These are phyloP conservation scores for Thalpophila matura DNA, from an alignment of 2,888 invertebrate species.

Conservation along the genomic window DNA sequence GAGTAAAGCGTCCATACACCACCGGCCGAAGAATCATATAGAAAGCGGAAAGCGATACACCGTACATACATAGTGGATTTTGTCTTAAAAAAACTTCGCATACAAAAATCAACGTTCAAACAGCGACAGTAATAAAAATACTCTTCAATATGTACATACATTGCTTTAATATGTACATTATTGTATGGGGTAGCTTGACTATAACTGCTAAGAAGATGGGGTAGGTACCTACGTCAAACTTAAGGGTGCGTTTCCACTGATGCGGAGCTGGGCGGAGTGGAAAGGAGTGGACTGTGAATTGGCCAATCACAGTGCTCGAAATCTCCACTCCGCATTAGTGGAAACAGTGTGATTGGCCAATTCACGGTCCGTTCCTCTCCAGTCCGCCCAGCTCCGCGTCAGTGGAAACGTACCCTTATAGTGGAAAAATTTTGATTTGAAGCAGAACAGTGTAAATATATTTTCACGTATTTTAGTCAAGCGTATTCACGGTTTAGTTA, in stretches of 20 bases:
- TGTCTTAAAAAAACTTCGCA: conserved; percentile 51
- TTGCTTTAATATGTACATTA: conserved; percentile 76
- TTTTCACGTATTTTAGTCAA: conserved; percentile 16
- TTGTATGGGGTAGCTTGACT: conserved; percentile 63
- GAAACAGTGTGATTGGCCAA: too few species aligned
- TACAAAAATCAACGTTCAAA: conserved; percentile 69
- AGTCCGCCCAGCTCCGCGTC: too few species aligned
- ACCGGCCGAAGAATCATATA: conserved; percentile 50
- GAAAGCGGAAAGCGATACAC: conserved; percentile 61
- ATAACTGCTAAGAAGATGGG: conserved; percentile 38
- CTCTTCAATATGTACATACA: conserved; percentile 78
- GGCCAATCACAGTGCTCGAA: too few species aligned
- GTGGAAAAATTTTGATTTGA: not conserved
- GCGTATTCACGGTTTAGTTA: conserved; percentile 11
- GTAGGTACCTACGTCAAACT: not conserved
- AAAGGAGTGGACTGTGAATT: too few species aligned
- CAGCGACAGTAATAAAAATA: conserved; percentile 73
- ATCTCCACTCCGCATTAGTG: too few species aligned
- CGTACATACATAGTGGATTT: conserved; percentile 51
- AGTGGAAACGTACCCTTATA: too few species aligned
- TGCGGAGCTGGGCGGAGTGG: too few species aligned
- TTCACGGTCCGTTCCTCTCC: too few species aligned
- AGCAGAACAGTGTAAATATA: not conserved
- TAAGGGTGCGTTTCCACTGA: too few species aligned
- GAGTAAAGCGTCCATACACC: conserved; percentile 42